These are phyloP conservation scores for Oryzias woworae DNA, from an alignment of 2,113 vertebrate species.

Conservation along the genomic window DNA sequence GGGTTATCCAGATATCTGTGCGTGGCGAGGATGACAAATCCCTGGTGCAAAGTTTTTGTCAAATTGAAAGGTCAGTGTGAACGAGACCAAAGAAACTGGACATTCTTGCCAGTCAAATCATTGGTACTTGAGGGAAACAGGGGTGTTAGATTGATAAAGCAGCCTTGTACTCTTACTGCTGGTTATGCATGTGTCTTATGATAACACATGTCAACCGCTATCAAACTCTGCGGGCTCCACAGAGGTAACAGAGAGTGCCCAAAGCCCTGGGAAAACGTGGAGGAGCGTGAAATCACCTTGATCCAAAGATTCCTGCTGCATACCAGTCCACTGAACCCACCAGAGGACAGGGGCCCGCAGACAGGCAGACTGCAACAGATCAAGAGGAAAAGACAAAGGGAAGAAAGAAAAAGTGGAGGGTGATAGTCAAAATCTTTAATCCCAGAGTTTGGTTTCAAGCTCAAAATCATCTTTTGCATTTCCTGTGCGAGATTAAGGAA, in stretches of 20 bases:
- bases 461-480: slow-evolving; percentile 57
- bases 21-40: slow-evolving; percentile 31
- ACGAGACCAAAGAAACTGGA: slow-evolving; percentile 40
- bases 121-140: slow-evolving; percentile 66
- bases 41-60: slow-evolving; percentile 19
- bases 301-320: slow-evolving; percentile 83
- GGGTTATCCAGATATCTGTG: slow-evolving; percentile 36
- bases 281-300: slow-evolving; percentile 85
- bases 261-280: slow-evolving; percentile 82
- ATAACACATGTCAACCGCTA: slow-evolving; percentile 78
- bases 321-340: slow-evolving; percentile 80
- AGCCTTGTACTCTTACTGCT: slow-evolving; percentile 50
- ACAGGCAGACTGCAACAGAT: slow-evolving; percentile 67
- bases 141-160: slow-evolving; percentile 67
- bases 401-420: slow-evolving; percentile 39
- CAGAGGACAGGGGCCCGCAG: slow-evolving; percentile 70
- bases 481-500: slow-evolving; percentile 56
- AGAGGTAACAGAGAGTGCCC: slow-evolving; percentile 78
- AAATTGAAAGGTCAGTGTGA: slow-evolving; percentile 15
- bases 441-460: slow-evolving; percentile 48
- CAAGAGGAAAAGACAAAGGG: slow-evolving; percentile 56
- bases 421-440: slow-evolving; percentile 57
- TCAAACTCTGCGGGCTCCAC: slow-evolving; percentile 69
- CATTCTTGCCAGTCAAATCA: slow-evolving; percentile 48
- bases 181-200: slow-evolving; percentile 74